Percentiles rank a stretch among this genome's conserved stretches.
phyloP scores from a whole-genome alignment of 2,888 invertebrate species.

The Vesta saturnalis region DNA sequence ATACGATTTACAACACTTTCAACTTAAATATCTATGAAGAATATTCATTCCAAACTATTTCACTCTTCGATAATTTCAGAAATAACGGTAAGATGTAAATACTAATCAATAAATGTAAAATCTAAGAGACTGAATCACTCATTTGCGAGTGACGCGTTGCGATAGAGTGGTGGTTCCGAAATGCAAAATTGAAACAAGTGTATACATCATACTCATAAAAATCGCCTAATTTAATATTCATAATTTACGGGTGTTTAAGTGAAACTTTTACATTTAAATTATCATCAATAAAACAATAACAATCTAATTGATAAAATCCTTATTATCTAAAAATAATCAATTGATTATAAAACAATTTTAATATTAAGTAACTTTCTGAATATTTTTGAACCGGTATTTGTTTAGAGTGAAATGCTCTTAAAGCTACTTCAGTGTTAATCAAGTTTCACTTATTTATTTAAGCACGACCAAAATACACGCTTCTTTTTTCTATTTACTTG shows the following conservation, averaged over 20 bases:
- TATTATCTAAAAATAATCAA: constrained; percentile 13
- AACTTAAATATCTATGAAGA: not conserved
- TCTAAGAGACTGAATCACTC: constrained; percentile 16
- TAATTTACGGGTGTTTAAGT: not conserved
- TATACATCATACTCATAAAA: not conserved
- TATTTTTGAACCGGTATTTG: constrained; percentile 2
- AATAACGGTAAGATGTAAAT: constrained; percentile 30
- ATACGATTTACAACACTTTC: no score
- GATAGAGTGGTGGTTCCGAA: constrained; percentile 11
- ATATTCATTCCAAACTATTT: not conserved
- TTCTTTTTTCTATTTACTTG: constrained; percentile 5
- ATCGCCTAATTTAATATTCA: not conserved
- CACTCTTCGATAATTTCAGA: constrained; percentile 18
- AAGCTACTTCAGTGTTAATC: constrained; percentile 4
- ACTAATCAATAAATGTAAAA: constrained; percentile 30
- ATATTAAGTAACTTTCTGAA: constrained; percentile 2
- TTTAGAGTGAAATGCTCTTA: constrained; percentile 27
- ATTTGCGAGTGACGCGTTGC: constrained; percentile 16
- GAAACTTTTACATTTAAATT: not conserved
- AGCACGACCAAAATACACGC: constrained; percentile 12
- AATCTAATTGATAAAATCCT: not conserved
- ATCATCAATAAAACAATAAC: not conserved
- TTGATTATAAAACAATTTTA: constrained; percentile 5
- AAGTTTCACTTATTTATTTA: constrained; percentile 25
- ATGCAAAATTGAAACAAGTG: not conserved